Evolutionary conservation across 2,888 invertebrate species (phyloP).

Genomic region (Maniola hyperantus): DNA sequence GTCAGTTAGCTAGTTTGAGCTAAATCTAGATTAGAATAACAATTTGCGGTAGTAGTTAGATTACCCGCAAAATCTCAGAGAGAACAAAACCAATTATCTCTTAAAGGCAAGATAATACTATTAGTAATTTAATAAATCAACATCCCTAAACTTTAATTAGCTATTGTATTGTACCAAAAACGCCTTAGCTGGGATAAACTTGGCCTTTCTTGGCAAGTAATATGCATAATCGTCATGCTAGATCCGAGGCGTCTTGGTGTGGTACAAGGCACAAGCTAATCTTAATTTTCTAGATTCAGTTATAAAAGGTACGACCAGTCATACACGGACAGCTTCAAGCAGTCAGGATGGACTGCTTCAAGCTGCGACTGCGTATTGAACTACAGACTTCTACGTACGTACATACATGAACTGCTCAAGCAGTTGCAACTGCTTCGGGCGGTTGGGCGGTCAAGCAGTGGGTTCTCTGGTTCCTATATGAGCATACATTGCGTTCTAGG

Average conservation of each 20-base stretch:
- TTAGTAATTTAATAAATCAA: constrained; percentile 24
- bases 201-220: constrained; percentile 59
- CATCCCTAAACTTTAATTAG: constrained; percentile 32
- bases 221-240: constrained; percentile 63
- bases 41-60: background rate
- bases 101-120: constrained; percentile 11
- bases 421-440: too few species aligned
- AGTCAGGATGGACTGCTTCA: too few species aligned
- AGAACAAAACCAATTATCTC: constrained; percentile 5
- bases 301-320: too few species aligned
- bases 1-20: background rate
- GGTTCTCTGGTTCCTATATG: too few species aligned
- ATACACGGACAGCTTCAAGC: too few species aligned
- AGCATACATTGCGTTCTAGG: too few species aligned
- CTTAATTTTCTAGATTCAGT: background rate
- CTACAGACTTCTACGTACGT: too few species aligned
- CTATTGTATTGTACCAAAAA: constrained; percentile 39
- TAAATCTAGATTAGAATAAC: constrained; percentile 4
- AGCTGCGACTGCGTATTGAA: too few species aligned
- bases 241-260: constrained; percentile 9
- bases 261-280: constrained; percentile 31
- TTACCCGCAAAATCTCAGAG: background rate
- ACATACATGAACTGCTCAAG: too few species aligned
- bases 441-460: too few species aligned
- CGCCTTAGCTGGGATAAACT: constrained; percentile 43